Evolutionary conservation across 2,888 invertebrate genomes (phyloP).

Genomic region (Drosophila prostipennis): DNA sequence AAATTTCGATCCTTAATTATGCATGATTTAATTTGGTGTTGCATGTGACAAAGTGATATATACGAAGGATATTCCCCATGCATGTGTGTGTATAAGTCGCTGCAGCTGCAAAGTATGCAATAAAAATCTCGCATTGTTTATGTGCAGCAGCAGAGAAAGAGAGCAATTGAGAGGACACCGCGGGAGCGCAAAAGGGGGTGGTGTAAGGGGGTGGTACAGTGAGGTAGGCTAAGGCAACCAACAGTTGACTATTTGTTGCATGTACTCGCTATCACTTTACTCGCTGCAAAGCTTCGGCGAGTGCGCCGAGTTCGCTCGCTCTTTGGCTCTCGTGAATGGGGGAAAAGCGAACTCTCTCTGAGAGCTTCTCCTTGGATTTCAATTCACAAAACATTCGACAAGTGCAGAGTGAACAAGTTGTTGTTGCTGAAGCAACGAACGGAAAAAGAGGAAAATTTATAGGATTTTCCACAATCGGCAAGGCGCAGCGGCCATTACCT

Average conservation of each 20-base stretch:
- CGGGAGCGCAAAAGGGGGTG: neutral
- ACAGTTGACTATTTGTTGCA: conserved; percentile 80
- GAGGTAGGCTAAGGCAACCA: conserved; percentile 79
- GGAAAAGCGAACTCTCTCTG: conserved; percentile 1
- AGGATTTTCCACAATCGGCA: conserved; percentile 17
- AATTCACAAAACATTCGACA: conserved; percentile 79
- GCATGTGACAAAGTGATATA: conserved; percentile 74
- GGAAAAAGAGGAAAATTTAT: conserved; percentile 35
- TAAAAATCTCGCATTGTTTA: conserved; percentile 76
- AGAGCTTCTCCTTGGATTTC: conserved; percentile 36
- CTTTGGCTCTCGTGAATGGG: conserved; percentile 6
- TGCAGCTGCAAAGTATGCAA: conserved; percentile 78
- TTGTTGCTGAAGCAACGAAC: conserved; percentile 76
- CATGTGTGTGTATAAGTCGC: conserved; percentile 54
- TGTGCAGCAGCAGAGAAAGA: conserved; percentile 55
- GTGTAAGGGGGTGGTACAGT: conserved; percentile 49
- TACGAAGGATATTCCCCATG: conserved; percentile 45
- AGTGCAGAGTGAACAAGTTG: conserved; percentile 79
- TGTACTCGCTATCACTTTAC: conserved; percentile 52
- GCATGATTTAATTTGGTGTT: conserved; percentile 72
- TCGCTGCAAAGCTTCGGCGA: conserved; percentile 8
- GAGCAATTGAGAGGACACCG: neutral
- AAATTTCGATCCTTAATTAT: conserved; percentile 41
- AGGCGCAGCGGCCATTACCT: conserved; percentile 2
- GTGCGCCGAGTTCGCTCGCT: conserved; percentile 21